Evolutionary conservation across 1,140 invertebrate species (phyloP).

Genomic region (Apolygus lucorum): DNA sequence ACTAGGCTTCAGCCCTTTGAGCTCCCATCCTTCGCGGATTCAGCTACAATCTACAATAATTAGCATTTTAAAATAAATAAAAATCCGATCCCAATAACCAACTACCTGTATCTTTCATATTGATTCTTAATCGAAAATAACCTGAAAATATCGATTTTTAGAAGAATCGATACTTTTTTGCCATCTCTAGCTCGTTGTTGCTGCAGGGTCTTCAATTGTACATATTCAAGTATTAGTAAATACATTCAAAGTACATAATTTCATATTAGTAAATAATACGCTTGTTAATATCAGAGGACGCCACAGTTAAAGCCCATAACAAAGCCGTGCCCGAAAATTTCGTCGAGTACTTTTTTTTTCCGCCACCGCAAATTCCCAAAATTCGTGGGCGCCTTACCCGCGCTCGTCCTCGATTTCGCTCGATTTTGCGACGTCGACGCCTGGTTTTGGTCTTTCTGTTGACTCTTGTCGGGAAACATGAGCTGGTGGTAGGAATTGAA

Average conservation of each 20-base stretch:
- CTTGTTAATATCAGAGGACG: background rate
- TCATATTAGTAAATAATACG: too few species aligned
- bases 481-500: constrained; percentile 25
- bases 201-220: too few species aligned
- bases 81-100: too few species aligned
- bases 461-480: constrained; percentile 24
- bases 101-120: too few species aligned
- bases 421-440: constrained; percentile 15
- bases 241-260: background rate
- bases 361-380: too few species aligned
- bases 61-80: too few species aligned
- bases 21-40: too few species aligned
- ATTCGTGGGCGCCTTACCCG: constrained; percentile 23
- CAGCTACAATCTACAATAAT: too few species aligned
- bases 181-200: too few species aligned
- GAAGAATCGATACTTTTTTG: too few species aligned
- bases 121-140: too few species aligned
- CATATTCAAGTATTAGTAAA: background rate
- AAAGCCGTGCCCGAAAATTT: background rate
- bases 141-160: background rate
- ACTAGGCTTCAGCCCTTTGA: too few species aligned
- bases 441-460: constrained; percentile 4
- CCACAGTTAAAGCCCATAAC: background rate
- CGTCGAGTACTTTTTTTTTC: background rate
- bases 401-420: constrained; percentile 21